Base-by-base conservation (phyloP, 2,113 vertebrate species). In the Protomyctophum bolini region DNA sequence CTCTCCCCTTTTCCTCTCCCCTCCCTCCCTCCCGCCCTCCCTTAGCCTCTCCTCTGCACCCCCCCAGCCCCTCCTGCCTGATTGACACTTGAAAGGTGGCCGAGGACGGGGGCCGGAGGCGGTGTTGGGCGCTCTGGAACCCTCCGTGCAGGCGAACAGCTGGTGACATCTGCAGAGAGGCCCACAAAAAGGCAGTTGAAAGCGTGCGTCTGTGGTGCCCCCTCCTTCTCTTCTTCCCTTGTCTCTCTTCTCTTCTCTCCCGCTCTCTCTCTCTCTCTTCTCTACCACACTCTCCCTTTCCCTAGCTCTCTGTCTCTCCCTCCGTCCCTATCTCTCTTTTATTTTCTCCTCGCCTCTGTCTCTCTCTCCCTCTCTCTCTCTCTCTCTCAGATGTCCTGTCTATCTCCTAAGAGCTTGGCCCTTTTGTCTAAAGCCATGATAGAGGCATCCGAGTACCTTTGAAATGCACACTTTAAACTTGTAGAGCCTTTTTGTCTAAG, bases 81-180 rank as follows among this genome's bases (percentile, higher is more conserved):
- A 96, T 96, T 98, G 97, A 96, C 97, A 98, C 97, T 98, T 98
- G 96, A 98, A 98, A 98, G 96, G 93, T 96, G 94, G 95, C 94
- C 90, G 93, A 93, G 94, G 94, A 97, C 95, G 94, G 92, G 33
- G 96, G 96, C 97, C 96, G 95, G 94, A 94, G 97, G 96, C 96
- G 86, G 95, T 92, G 96, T 96, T 97, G 96, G 94, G 92, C 96
- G 95, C 96, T 94, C 91, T 92, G 91, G 94, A 95, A 94, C 93
- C 92, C 95, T 96, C 94, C 95, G 93, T 95, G 96, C 95, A 93
- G 96, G 93, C 93, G 94, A 97, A 96, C 97, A 97, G 94, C 97
- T 96, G 97, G 95, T 98, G 96, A 98, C 96, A 98, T 97, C 96
- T 97, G 95, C 95, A 94, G 94, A 94, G 94, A 94, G 94, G 94